phyloP scores from a whole-genome alignment of 2,888 invertebrate species.

The Thecocarcelia acutangulata region DNA sequence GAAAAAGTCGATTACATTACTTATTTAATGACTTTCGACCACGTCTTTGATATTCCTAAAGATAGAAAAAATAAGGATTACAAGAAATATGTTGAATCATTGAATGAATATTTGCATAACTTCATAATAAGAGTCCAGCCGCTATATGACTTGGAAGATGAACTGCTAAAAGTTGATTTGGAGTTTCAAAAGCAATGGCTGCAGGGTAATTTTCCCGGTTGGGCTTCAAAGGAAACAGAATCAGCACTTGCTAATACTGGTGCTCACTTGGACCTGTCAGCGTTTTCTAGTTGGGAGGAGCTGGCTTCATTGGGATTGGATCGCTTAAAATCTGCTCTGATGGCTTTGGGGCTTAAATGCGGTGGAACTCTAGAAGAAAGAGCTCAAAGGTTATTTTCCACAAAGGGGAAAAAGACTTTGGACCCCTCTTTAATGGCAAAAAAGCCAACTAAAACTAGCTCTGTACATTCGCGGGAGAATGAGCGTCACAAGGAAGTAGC shows the following conservation, averaged over 20 bases:
- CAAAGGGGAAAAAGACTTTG: conserved; percentile 96
- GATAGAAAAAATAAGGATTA: conserved; percentile 94
- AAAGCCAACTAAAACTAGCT: conserved; percentile 84
- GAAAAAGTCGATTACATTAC: conserved; percentile 98
- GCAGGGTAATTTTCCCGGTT: conserved; percentile 92
- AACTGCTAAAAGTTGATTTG: conserved; percentile 88
- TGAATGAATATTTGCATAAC: conserved; percentile 92
- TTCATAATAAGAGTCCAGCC: conserved; percentile 93
- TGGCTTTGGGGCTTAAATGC: conserved; percentile 98
- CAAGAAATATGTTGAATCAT: conserved; percentile 89
- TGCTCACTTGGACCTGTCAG: conserved; percentile 98
- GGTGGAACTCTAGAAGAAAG: conserved; percentile 99
- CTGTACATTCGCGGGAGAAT: conserved; percentile 84
- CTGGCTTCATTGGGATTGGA: conserved; percentile 97
- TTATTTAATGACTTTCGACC: conserved; percentile 96
- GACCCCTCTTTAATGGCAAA: conserved; percentile 96
- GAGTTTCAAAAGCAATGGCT: conserved; percentile 95
- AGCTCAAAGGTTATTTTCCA: conserved; percentile 96
- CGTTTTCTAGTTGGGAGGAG: conserved; percentile 98
- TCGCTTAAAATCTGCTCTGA: conserved; percentile 96
- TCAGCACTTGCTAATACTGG: conserved; percentile 96
- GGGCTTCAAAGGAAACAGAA: conserved; percentile 98
- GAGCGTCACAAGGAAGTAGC: conserved; percentile 93
- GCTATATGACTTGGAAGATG: conserved; percentile 89
- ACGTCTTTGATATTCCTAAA: conserved; percentile 96